Evolutionary conservation across 2,113 vertebrate species (phyloP).

Genomic region (Psettodes erumei): DNA sequence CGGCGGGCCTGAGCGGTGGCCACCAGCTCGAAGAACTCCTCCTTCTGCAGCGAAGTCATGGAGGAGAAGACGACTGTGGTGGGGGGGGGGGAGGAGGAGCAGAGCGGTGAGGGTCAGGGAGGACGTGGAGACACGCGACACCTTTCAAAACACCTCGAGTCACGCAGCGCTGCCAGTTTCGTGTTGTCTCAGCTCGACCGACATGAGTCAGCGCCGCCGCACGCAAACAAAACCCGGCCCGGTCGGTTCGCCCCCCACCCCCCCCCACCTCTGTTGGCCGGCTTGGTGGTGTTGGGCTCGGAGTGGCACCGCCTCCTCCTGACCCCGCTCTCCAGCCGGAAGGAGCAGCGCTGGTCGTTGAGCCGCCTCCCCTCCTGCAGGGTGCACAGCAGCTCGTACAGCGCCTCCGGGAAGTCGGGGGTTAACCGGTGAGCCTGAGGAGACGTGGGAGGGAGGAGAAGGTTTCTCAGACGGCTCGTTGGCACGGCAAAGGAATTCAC

Average conservation of each 20-base stretch:
- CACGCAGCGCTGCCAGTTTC: background rate
- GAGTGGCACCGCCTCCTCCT: conserved; percentile 83
- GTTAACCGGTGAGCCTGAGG: conserved; percentile 75
- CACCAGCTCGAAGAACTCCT: conserved; percentile 90
- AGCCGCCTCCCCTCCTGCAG: conserved; percentile 83
- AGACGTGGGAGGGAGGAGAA: background rate
- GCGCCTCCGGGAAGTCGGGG: conserved; percentile 81
- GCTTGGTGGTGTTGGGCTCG: conserved; percentile 79
- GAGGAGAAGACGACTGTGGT: conserved; percentile 86
- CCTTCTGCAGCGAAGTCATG: conserved; percentile 89
- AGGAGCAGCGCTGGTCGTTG: conserved; percentile 87
- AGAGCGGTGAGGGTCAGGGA: background rate
- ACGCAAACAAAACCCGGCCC: conserved; percentile 46
- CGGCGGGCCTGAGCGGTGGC: conserved; percentile 87
- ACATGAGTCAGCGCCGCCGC: conserved; percentile 35
- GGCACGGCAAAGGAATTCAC: conserved; percentile 49
- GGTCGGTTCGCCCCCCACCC: too few relatives aligned
- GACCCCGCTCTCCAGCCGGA: conserved; percentile 68
- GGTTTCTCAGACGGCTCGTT: conserved; percentile 57
- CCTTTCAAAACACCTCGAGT: conserved; percentile 32
- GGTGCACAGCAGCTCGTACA: conserved; percentile 83
- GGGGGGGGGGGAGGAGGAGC: conserved; percentile 23
- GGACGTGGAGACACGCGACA: background rate
- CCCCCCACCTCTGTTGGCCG: conserved; percentile 70
- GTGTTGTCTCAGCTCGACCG: conserved; percentile 15